A percentile compares a stretch with the other conserved stretches of the same genome.
Evolutionary conservation across 2,888 invertebrate species (phyloP).

Genomic region (Acleris holmiana): DNA sequence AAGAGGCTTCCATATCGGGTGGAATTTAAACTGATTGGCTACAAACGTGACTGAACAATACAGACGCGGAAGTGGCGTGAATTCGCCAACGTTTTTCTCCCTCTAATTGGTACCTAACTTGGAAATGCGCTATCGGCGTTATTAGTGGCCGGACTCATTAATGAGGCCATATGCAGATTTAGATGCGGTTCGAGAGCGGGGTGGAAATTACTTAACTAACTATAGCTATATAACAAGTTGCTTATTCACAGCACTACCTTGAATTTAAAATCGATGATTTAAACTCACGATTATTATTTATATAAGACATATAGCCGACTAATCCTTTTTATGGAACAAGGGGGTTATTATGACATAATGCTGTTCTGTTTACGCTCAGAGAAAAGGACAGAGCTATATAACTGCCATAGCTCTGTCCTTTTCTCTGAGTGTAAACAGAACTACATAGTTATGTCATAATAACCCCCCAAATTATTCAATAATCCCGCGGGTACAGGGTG

Average conservation of each 20-base stretch:
- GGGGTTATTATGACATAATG: no score
- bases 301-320: neutral
- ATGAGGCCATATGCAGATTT: constrained; percentile 8
- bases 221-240: neutral
- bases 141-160: constrained; percentile 17
- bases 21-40: constrained; percentile 79
- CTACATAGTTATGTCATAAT: no score
- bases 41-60: constrained; percentile 73
- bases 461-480: constrained; percentile 38
- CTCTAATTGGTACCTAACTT: constrained; percentile 76
- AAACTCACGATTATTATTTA: no score
- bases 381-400: no score
- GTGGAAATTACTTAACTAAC: neutral
- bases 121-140: constrained; percentile 52
- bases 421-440: no score
- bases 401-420: no score
- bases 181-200: neutral
- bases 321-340: no score
- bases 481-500: constrained; percentile 34
- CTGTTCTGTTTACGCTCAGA: no score
- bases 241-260: no score
- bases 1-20: constrained; percentile 66
- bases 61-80: constrained; percentile 55
- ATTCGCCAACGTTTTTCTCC: constrained; percentile 60
- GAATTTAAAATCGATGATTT: no score